These are phyloP conservation scores for Gouania willdenowi DNA, from an alignment of 2,797 vertebrate species.

Conservation along the genomic window DNA sequence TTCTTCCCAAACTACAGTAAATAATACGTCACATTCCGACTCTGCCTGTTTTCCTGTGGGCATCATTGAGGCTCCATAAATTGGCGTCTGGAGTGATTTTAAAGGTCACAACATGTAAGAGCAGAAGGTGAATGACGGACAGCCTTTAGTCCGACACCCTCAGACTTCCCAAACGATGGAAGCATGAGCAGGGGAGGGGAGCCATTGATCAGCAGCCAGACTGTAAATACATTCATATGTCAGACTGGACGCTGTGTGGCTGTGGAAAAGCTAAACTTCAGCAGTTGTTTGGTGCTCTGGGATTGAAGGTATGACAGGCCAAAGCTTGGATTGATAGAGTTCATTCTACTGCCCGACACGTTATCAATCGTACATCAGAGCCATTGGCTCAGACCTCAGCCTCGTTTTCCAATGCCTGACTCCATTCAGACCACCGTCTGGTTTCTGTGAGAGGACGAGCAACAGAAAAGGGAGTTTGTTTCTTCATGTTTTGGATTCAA, in stretches of 20 bases:
- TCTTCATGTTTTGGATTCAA: no score
- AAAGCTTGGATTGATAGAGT: constrained; percentile 35
- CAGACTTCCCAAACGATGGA: background rate
- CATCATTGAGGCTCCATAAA: constrained; percentile 39
- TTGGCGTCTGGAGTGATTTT: constrained; percentile 32
- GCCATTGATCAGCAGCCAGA: constrained; percentile 1
- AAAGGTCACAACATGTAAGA: constrained; percentile 6
- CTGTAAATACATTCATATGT: constrained; percentile 2
- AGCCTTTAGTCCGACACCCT: no score
- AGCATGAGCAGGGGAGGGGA: background rate
- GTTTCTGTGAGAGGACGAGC: no score
- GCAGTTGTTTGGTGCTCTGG: constrained; percentile 1
- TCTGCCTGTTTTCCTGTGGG: constrained; percentile 1
- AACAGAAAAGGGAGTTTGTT: no score
- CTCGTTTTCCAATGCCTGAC: constrained; percentile 17
- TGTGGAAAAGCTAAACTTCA: constrained; percentile 2
- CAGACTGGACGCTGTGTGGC: constrained; percentile 2
- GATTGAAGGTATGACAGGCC: constrained; percentile 19
- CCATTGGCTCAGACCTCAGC: constrained; percentile 22
- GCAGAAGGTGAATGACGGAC: constrained; percentile 9
- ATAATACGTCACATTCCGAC: constrained; percentile 28
- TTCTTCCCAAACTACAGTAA: no score
- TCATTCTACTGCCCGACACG: constrained; percentile 33
- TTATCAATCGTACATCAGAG: constrained; percentile 48
- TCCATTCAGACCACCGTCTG: constrained; percentile 18